Percentiles rank a stretch among this genome's conserved stretches.
These are phyloP conservation scores for Pseudococcus longispinus DNA, from an alignment of 2,888 invertebrate species.

Conservation along the genomic window DNA sequence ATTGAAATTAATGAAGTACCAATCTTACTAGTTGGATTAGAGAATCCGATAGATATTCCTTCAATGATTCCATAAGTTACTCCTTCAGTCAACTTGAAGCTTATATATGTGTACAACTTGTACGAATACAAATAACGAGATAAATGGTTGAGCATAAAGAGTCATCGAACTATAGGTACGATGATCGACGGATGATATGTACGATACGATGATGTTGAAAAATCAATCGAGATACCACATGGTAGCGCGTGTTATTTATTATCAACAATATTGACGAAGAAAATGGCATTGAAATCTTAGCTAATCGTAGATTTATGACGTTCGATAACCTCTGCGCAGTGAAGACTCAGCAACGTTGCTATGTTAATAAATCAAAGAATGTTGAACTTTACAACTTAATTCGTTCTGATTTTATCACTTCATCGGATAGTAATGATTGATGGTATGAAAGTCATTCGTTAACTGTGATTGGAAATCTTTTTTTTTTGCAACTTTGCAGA, in stretches of 20 bases:
- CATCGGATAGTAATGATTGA: background rate
- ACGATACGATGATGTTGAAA: background rate
- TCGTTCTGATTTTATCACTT: constrained; percentile 17
- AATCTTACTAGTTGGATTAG: too few species aligned
- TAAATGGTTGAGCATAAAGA: background rate
- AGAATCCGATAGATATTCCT: too few species aligned
- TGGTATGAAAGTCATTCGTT: background rate
- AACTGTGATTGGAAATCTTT: too few species aligned
- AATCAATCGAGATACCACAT: constrained; percentile 22
- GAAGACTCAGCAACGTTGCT: background rate
- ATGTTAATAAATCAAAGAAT: background rate
- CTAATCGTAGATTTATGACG: constrained; percentile 26
- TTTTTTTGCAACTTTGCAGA: too few species aligned
- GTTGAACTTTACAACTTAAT: constrained; percentile 13
- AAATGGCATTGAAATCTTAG: background rate
- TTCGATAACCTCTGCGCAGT: background rate
- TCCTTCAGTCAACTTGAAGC: too few species aligned
- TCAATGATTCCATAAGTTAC: too few species aligned
- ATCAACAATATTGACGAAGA: constrained; percentile 2
- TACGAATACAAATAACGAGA: background rate
- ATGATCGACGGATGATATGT: too few species aligned
- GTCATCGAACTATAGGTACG: background rate
- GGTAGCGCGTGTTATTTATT: constrained; percentile 4
- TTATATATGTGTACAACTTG: too few species aligned
- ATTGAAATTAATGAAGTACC: too few species aligned